Evolutionary conservation across 2,888 invertebrate species (phyloP), one percentile per base, ranked within the genome.

Genomic region (Amitus sp.): DNA sequence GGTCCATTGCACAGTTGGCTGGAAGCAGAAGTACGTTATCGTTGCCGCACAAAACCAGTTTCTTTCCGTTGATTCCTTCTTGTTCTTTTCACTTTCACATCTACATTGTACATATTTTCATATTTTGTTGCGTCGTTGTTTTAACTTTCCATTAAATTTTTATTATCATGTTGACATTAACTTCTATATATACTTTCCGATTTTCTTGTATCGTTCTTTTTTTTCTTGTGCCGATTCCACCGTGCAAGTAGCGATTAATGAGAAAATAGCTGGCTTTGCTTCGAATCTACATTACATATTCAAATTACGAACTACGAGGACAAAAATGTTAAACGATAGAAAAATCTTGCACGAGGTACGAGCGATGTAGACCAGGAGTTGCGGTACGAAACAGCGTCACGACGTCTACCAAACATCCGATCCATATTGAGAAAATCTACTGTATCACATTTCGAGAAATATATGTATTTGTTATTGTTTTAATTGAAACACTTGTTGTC

Each of bases 391-490:
- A 67, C 61, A 65, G 53, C 52, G 54, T 66, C 62, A 54, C 51
- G 64, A 64, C 52, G 51, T 65, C 62, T 62, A 59, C 68, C 64
- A n/a, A n/a, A n/a, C n/a, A 59, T 68, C 62, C 65, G 66, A 68
- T 68, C 61, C 65, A n/a, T n/a, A n/a, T n/a, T n/a, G n/a, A n/a
- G 58, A 70, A 72, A 78, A 75, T 70, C 71, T 76, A 78, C 73
- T 80, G 79, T 82, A 81, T 77, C 79, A 82, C 80, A 78, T 82
- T 80, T 82, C 77, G 81, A 80, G 73, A 82, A 80, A 79, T 80
- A 80, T 82, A 82, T 82, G 80, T 81, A 82, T 82, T 82, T 82
- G 82, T 82, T 82, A 82, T 82, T 82, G 82, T 82, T 82, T 82
- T 82, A 80, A 82, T 79, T 80, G 78, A 79, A 78, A 67, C 52